Conservation (phyloP, 2,888 invertebrate genomes). For the Cryptophagus acutangulus region DNA sequence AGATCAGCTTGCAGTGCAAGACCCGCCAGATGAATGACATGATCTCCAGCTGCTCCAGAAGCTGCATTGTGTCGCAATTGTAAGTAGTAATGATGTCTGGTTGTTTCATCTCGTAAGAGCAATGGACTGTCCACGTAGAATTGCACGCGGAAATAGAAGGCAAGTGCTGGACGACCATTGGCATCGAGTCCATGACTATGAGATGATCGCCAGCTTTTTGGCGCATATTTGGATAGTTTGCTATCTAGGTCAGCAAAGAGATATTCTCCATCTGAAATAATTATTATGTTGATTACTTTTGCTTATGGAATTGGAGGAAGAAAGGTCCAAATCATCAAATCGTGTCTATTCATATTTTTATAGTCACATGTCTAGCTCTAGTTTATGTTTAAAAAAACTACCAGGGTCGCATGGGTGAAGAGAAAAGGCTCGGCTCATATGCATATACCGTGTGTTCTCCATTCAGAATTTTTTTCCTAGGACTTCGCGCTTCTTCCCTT, state of each 20-base stretch:
- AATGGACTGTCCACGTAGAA: conserved; percentile 91
- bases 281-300: no score
- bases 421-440: no score
- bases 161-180: conserved; percentile 83
- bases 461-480: no score
- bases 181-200: conserved; percentile 88
- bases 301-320: no score
- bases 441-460: no score
- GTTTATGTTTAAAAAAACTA: no score
- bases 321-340: no score
- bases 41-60: conserved; percentile 60
- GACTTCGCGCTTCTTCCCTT: no score
- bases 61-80: conserved; percentile 87
- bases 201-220: conserved; percentile 93
- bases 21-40: conserved; percentile 74
- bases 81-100: conserved; percentile 89
- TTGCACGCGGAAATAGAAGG: conserved; percentile 86
- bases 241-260: conserved; percentile 92
- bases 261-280: conserved; percentile 93
- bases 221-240: conserved; percentile 94
- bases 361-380: no score
- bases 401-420: no score
- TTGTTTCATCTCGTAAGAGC: conserved; percentile 84
- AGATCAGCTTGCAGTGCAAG: conserved; percentile 85
- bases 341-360: no score